These are phyloP conservation scores for Cylloceria caligata DNA, from an alignment of 2,888 invertebrate genomes.

Conservation along the genomic window DNA sequence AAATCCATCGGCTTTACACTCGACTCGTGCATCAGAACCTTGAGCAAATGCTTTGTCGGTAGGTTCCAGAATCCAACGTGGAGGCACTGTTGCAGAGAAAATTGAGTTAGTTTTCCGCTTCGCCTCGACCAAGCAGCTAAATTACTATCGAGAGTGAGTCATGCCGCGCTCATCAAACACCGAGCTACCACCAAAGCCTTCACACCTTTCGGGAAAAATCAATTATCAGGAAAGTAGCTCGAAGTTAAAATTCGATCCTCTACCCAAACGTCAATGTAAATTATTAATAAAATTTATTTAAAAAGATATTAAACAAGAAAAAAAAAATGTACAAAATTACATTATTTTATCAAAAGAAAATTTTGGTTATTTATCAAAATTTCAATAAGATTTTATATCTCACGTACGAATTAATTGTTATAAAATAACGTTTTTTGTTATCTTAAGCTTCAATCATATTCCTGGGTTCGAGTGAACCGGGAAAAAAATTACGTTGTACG, in stretches of 20 bases:
- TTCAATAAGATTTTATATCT: no score
- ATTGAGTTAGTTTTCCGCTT: conserved; percentile 70
- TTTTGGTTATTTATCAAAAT: no score
- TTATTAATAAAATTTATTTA: background rate
- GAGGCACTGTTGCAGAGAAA: conserved; percentile 91
- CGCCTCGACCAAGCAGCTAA: conserved; percentile 59
- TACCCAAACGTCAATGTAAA: conserved; percentile 47
- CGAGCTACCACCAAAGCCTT: conserved; percentile 51
- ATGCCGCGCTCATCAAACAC: conserved; percentile 65
- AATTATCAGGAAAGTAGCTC: conserved; percentile 50
- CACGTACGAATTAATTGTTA: no score
- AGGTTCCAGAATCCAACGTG: conserved; percentile 97
- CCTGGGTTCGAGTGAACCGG: no score
- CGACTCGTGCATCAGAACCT: conserved; percentile 96
- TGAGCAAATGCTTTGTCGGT: conserved; percentile 98
- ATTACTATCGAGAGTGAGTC: conserved; percentile 69
- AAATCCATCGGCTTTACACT: conserved; percentile 98
- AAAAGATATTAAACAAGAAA: background rate
- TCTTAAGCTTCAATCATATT: background rate
- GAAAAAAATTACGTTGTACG: background rate
- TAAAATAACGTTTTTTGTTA: background rate
- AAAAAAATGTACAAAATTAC: no score
- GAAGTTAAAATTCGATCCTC: conserved; percentile 66
- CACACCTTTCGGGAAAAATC: background rate
- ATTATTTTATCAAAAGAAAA: background rate